Evolutionary conservation across 2,113 vertebrate genomes (phyloP).

Genomic region (Nannobrachium achirus): DNA sequence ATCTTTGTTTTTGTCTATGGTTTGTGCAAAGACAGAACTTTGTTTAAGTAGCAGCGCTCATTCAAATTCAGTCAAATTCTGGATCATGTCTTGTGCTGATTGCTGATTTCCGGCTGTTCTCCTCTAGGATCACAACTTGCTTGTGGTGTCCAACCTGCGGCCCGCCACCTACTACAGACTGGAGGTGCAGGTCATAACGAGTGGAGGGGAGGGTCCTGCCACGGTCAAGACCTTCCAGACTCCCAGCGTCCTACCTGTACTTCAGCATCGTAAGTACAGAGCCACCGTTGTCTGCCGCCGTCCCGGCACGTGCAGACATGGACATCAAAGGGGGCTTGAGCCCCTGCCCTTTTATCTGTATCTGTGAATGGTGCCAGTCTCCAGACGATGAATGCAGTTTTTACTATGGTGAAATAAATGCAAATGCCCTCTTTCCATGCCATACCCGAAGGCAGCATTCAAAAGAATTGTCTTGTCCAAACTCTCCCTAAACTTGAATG

Average conservation of each 20-base stretch:
- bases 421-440: too few species aligned
- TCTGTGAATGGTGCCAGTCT: too few species aligned
- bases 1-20: conserved; percentile 69
- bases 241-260: conserved; percentile 76
- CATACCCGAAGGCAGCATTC: too few species aligned
- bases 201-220: conserved; percentile 89
- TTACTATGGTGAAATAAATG: too few species aligned
- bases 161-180: conserved; percentile 89
- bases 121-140: conserved; percentile 84
- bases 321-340: too few species aligned
- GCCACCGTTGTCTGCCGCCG: neutral
- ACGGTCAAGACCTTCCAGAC: conserved; percentile 89
- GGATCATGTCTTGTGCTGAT: conserved; percentile 49
- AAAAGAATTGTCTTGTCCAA: too few species aligned
- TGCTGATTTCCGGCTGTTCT: conserved; percentile 32
- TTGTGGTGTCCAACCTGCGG: conserved; percentile 88
- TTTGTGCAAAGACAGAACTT: conserved; percentile 36
- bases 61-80: conserved; percentile 44
- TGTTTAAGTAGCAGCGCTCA: conserved; percentile 11
- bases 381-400: too few species aligned
- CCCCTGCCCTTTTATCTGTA: too few species aligned
- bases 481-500: too few species aligned
- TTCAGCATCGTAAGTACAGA: conserved; percentile 83
- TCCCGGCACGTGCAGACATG: too few species aligned
- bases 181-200: conserved; percentile 90